Conservation (phyloP, 2,888 invertebrate species). For the Cosmia trapezina region DNA sequence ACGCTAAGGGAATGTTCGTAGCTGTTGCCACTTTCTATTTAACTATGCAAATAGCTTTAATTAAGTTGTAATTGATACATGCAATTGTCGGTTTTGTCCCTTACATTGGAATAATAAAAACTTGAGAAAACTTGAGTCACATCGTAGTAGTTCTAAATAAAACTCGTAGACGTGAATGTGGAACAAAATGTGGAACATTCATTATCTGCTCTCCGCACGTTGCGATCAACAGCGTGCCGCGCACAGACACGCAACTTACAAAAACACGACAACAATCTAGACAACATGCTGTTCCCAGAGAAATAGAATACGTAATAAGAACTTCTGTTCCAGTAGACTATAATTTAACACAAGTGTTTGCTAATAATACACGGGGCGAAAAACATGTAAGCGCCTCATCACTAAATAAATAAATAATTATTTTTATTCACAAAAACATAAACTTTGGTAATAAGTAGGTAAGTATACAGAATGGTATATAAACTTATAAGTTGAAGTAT, state of each 20-base stretch:
- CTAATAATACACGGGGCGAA: conserved; percentile 48
- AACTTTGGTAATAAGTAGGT: too few species aligned
- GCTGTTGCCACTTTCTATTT: conserved; percentile 61
- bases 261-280: conserved; percentile 74
- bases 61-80: conserved; percentile 59
- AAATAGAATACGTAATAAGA: conserved; percentile 70
- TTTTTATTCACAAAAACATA: too few species aligned
- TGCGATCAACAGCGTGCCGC: conserved; percentile 70
- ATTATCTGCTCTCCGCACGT: conserved; percentile 66
- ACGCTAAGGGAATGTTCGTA: conserved; percentile 67
- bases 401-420: conserved; percentile 9
- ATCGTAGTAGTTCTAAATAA: conserved; percentile 51
- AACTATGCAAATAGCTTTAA: conserved; percentile 63
- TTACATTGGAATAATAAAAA: conserved; percentile 52
- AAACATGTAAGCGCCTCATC: conserved; percentile 9
- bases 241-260: conserved; percentile 69
- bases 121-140: conserved; percentile 26
- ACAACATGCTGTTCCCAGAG: conserved; percentile 71
- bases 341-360: conserved; percentile 46
- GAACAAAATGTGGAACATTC: conserved; percentile 61
- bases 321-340: conserved; percentile 59
- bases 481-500: too few species aligned
- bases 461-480: too few species aligned
- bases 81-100: conserved; percentile 24
- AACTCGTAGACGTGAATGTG: conserved; percentile 55